phyloP scores from a whole-genome alignment of 2,797 vertebrate genomes.

The Anguilla megastoma region DNA sequence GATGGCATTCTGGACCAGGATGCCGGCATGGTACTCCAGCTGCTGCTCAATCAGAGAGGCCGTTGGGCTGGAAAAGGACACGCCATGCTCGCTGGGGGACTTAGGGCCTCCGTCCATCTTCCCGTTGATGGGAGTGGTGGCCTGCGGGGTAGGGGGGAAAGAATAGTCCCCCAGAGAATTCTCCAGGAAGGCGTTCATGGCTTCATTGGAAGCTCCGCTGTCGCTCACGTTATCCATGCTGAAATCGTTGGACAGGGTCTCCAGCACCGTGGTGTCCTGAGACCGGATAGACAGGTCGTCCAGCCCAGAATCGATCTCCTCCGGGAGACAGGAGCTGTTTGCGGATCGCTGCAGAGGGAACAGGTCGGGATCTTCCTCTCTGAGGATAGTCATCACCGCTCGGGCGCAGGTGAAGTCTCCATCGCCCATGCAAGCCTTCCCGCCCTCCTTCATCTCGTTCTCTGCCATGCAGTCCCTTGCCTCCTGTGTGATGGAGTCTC shows the following conservation, averaged over 20 bases:
- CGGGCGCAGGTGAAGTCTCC: constrained; percentile 86
- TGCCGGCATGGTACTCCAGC: constrained; percentile 86
- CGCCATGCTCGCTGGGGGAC: constrained; percentile 70
- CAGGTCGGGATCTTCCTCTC: constrained; percentile 81
- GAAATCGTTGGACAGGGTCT: constrained; percentile 84
- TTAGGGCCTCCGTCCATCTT: constrained; percentile 68
- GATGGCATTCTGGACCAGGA: constrained; percentile 90
- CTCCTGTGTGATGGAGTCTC: constrained; percentile 40
- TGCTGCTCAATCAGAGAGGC: constrained; percentile 76
- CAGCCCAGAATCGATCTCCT: constrained; percentile 92
- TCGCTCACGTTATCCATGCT: constrained; percentile 94
- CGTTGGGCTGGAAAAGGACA: constrained; percentile 59
- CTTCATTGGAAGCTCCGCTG: constrained; percentile 84
- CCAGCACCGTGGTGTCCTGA: constrained; percentile 87
- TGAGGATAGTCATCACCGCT: constrained; percentile 86
- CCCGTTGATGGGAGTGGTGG: constrained; percentile 78
- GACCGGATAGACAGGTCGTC: constrained; percentile 91
- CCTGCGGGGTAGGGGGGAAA: constrained; percentile 84
- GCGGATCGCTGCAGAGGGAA: constrained; percentile 73
- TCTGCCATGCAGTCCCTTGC: constrained; percentile 14
- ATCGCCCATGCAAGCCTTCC: constrained; percentile 79
- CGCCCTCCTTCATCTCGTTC: constrained; percentile 52
- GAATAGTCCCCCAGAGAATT: constrained; percentile 77
- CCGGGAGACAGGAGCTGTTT: constrained; percentile 73
- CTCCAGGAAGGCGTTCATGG: constrained; percentile 77